phyloP scores from a whole-genome alignment of 2,888 invertebrate genomes.

The Lucinisca nassula region DNA sequence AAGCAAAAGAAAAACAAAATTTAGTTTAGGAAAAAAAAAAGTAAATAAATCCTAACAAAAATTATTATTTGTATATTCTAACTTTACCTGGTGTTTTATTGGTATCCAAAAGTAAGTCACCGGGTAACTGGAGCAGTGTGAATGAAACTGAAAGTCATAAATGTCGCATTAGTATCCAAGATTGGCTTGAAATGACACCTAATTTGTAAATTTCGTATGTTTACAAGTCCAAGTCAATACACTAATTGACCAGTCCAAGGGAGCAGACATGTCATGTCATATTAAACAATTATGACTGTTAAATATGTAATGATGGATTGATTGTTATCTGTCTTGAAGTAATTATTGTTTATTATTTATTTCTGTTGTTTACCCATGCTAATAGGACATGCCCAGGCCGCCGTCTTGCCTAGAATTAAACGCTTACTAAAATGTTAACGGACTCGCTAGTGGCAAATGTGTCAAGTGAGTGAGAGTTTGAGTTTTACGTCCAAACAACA shows the following conservation, averaged over 20 bases:
- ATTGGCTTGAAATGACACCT: not conserved
- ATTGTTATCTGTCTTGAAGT: not conserved
- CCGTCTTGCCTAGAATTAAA: too few species aligned
- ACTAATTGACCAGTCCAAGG: not conserved
- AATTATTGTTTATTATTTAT: too few species aligned
- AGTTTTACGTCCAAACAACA: too few species aligned
- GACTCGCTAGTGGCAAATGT: too few species aligned
- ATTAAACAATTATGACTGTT: not conserved
- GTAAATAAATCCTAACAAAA: not conserved
- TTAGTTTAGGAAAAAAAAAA: not conserved
- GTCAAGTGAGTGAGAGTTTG: too few species aligned
- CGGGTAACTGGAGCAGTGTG: not conserved
- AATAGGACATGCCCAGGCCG: too few species aligned
- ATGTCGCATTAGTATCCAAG: not conserved
- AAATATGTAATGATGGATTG: not conserved
- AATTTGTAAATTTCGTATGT: not conserved
- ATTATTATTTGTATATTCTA: not conserved
- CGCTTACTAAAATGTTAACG: too few species aligned
- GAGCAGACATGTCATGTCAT: not conserved
- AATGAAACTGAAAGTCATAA: not conserved
- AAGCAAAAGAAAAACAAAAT: not conserved
- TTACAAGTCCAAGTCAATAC: not conserved
- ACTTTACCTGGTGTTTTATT: not conserved
- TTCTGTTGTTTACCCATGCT: too few species aligned
- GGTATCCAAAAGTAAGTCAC: not conserved